phyloP scores from a whole-genome alignment of 2,888 invertebrate species.

The Portevinia maculata region DNA sequence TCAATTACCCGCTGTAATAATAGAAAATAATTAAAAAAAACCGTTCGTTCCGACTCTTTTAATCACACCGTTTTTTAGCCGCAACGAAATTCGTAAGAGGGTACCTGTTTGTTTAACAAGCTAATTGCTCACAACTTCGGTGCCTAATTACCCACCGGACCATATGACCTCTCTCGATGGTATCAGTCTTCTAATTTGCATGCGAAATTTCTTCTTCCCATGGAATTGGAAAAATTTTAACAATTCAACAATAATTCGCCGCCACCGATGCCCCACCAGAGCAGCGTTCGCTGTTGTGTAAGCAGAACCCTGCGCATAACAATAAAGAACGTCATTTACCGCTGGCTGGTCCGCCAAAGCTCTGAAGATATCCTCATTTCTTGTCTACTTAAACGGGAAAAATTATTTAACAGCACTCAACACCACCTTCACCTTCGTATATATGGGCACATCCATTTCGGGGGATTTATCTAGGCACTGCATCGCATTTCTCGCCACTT shows the following conservation, averaged over 20 bases:
- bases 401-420: slow-evolving; percentile 71
- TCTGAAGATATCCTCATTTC: slow-evolving; percentile 50
- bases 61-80: not conserved
- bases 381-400: slow-evolving; percentile 71
- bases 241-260: slow-evolving; percentile 57
- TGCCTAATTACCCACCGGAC: slow-evolving; percentile 53
- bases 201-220: slow-evolving; percentile 33
- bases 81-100: slow-evolving; percentile 7
- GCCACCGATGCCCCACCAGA: slow-evolving; percentile 8
- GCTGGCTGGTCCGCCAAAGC: slow-evolving; percentile 38
- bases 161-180: slow-evolving; percentile 45
- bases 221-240: slow-evolving; percentile 55
- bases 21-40: slow-evolving; percentile 53
- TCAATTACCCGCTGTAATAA: slow-evolving; percentile 30
- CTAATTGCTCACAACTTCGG: slow-evolving; percentile 46
- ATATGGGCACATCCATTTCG: slow-evolving; percentile 71
- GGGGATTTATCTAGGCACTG: slow-evolving; percentile 64
- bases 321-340: slow-evolving; percentile 67
- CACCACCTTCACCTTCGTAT: slow-evolving; percentile 67
- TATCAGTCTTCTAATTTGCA: slow-evolving; percentile 66
- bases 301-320: slow-evolving; percentile 61
- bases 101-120: slow-evolving; percentile 4
- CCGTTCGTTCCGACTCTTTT: slow-evolving; percentile 7
- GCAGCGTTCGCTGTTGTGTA: slow-evolving; percentile 38
- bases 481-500: slow-evolving; percentile 71